Evolutionary conservation across 2,888 invertebrate species (phyloP).

Genomic region (Leptinotarsa rubiginosa): DNA sequence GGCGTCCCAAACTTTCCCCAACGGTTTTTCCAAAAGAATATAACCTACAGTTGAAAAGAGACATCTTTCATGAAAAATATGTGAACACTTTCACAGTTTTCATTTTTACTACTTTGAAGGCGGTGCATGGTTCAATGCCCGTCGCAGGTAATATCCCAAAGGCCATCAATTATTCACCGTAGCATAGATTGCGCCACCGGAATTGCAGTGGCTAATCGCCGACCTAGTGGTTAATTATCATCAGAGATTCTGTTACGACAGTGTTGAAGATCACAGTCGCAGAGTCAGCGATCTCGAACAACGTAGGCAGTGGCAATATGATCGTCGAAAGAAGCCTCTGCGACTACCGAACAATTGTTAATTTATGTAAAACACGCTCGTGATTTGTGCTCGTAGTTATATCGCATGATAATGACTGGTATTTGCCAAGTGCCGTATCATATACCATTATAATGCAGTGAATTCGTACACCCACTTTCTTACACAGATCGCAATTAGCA

Average conservation of each 20-base stretch:
- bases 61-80: too few species aligned
- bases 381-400: conserved; percentile 53
- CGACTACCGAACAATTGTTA: conserved; percentile 42
- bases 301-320: conserved; percentile 18
- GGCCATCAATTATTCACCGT: too few species aligned
- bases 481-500: conserved; percentile 53
- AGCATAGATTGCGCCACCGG: not conserved
- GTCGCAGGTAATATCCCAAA: too few species aligned
- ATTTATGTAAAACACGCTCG: conserved; percentile 50
- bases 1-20: too few species aligned
- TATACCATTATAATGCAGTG: conserved; percentile 54
- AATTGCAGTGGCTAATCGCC: not conserved
- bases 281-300: not conserved
- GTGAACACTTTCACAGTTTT: too few species aligned
- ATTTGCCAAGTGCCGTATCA: conserved; percentile 56
- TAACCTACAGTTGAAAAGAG: too few species aligned
- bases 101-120: too few species aligned
- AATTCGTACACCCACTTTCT: conserved; percentile 56
- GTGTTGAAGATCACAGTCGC: not conserved
- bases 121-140: too few species aligned
- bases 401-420: conserved; percentile 56
- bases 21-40: too few species aligned
- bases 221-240: not conserved
- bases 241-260: not conserved
- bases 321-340: conserved; percentile 28